Percentiles rank a stretch among this genome's conserved stretches.
These are phyloP conservation scores for Alloscopus bannaensis DNA, from an alignment of 2,888 invertebrate genomes.

Conservation along the genomic window DNA sequence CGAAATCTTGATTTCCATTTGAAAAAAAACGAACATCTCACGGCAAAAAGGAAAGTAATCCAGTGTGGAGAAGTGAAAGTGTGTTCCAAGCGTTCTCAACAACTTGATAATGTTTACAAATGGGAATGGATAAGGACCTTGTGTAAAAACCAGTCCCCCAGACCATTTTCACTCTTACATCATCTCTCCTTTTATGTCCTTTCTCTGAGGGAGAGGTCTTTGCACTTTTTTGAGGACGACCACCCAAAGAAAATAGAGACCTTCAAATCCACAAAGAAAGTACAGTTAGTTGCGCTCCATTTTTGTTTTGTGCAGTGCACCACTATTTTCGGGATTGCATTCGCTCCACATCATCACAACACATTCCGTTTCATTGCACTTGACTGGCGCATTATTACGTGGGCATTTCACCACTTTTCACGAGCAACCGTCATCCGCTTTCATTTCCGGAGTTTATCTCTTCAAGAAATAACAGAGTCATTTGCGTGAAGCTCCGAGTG, in stretches of 20 bases:
- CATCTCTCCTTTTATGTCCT: slow-evolving; percentile 33
- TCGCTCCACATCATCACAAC: slow-evolving; percentile 52
- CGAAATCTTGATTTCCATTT: slow-evolving; percentile 39
- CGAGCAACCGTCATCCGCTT: slow-evolving; percentile 56
- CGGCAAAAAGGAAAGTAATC: slow-evolving; percentile 19
- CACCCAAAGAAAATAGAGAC: slow-evolving; percentile 50
- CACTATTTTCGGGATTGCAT: slow-evolving; percentile 50
- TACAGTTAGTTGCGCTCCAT: slow-evolving; percentile 23
- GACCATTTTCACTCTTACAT: slow-evolving; percentile 41
- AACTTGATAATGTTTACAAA: slow-evolving; percentile 47
- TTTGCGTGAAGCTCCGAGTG: slow-evolving; percentile 32
- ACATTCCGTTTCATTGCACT: slow-evolving; percentile 59
- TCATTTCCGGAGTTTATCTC: slow-evolving; percentile 55
- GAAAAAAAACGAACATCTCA: slow-evolving; percentile 39
- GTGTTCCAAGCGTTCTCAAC: neutral
- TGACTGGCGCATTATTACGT: slow-evolving; percentile 52
- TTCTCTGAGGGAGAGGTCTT: slow-evolving; percentile 27
- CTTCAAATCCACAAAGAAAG: slow-evolving; percentile 25
- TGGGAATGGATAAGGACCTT: slow-evolving; percentile 40
- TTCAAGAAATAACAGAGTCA: slow-evolving; percentile 45
- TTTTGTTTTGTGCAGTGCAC: neutral
- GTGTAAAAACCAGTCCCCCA: slow-evolving; percentile 31
- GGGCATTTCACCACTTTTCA: slow-evolving; percentile 55
- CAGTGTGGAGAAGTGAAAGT: neutral
- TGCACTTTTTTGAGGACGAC: slow-evolving; percentile 30